A percentile compares a stretch with the other conserved stretches of the same genome.
Conservation (phyloP, 2,888 invertebrate species). For the Eretmocerus hayati region DNA sequence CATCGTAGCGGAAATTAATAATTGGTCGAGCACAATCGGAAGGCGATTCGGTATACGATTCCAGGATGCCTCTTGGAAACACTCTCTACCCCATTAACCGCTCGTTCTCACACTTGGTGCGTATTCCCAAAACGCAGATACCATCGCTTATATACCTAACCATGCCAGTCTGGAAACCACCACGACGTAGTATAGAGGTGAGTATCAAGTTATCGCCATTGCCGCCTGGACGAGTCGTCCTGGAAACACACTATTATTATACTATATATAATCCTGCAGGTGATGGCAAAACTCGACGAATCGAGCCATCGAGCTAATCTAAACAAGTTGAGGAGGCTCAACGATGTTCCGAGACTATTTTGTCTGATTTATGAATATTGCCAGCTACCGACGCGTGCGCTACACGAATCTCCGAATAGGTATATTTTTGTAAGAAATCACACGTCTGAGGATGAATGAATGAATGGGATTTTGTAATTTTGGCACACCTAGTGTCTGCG, state of each 20-base stretch:
- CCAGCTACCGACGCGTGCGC: conserved; percentile 23
- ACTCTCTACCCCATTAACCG: conserved; percentile 32
- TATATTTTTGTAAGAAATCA: no score
- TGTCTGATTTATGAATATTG: conserved; percentile 41
- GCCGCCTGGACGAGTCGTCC: conserved; percentile 38
- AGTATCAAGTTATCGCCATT: conserved; percentile 19
- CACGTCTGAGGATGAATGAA: no score
- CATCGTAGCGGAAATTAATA: conserved; percentile 13
- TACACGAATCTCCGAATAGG: no score
- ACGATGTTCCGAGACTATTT: no score
- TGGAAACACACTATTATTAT: no score
- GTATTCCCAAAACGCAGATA: conserved; percentile 34
- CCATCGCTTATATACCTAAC: conserved; percentile 29
- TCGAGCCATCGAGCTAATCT: no score
- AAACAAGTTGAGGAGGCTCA: no score
- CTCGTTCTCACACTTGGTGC: conserved; percentile 41
- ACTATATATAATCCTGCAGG: no score
- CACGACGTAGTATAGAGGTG: background rate
- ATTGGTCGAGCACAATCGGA: conserved; percentile 16
- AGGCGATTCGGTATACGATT: conserved; percentile 17
- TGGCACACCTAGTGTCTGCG: no score
- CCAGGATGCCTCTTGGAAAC: conserved; percentile 15
- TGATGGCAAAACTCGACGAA: no score
- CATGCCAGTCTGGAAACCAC: no score
- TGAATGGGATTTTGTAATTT: no score